A percentile compares a stretch with the other conserved stretches of the same genome.
phyloP scores from a whole-genome alignment of 2,113 vertebrate species.

The Rhodinocichla rosea region DNA sequence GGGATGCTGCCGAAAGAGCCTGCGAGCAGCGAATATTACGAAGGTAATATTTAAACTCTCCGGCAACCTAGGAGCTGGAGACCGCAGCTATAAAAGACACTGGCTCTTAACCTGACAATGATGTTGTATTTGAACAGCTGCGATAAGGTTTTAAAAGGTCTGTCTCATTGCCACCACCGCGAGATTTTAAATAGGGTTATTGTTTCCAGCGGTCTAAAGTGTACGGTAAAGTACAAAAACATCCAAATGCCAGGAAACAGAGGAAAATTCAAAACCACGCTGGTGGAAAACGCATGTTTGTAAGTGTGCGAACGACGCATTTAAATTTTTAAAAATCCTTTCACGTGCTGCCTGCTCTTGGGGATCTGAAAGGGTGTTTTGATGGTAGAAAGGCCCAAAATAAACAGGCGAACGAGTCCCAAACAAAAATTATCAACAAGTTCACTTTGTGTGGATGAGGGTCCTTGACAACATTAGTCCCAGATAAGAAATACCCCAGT shows the following conservation, averaged over 20 bases:
- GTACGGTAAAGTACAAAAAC: constrained; percentile 39
- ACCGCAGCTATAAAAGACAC: constrained; percentile 66
- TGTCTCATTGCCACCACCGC: constrained; percentile 82
- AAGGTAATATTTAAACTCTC: constrained; percentile 68
- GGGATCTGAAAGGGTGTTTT: not conserved
- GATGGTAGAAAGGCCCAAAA: constrained; percentile 25
- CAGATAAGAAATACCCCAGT: not conserved
- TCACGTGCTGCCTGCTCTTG: not conserved
- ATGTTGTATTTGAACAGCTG: constrained; percentile 89
- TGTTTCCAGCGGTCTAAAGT: constrained; percentile 65
- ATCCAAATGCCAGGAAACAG: constrained; percentile 54
- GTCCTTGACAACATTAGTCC: not conserved
- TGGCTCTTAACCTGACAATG: constrained; percentile 86
- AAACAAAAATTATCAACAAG: constrained; percentile 62
- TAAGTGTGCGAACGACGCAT: not conserved
- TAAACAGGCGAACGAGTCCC: constrained; percentile 27
- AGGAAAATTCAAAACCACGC: not conserved
- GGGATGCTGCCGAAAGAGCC: not conserved
- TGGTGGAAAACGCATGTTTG: not conserved
- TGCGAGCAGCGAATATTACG: not conserved
- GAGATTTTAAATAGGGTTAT: constrained; percentile 75
- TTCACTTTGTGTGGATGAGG: constrained; percentile 44
- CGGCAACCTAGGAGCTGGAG: constrained; percentile 15
- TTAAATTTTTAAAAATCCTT: not conserved
- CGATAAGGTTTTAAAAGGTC: constrained; percentile 80